phyloP scores from a whole-genome alignment of 2,797 vertebrate genomes.

The Cebuella pygmaea region DNA sequence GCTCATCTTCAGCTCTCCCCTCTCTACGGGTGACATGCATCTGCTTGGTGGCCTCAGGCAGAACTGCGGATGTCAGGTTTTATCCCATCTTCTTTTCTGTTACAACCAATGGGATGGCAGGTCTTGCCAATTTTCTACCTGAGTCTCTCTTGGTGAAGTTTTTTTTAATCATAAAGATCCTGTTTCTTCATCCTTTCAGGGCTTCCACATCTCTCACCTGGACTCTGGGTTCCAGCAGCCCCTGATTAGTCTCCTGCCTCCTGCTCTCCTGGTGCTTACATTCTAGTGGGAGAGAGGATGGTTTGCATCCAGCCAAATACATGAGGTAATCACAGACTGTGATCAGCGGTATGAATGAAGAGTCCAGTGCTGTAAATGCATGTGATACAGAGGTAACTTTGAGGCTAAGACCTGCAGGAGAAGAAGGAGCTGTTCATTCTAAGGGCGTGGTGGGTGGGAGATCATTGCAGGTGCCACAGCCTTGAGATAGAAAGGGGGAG shows the following conservation, averaged over 20 bases:
- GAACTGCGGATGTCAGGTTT: not conserved
- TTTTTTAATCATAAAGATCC: not conserved
- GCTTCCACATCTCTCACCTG: no score
- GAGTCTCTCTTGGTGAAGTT: not conserved
- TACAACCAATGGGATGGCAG: not conserved
- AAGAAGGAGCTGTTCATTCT: not conserved
- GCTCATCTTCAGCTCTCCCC: not conserved
- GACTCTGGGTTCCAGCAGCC: not conserved
- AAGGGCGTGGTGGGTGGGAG: no score
- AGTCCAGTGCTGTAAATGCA: not conserved
- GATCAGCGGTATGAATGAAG: rapidly evolving
- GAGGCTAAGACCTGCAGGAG: not conserved
- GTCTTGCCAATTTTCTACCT: no score
- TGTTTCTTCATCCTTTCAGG: no score
- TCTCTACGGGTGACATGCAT: no score
- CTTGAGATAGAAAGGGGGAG: not conserved
- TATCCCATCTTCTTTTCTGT: not conserved
- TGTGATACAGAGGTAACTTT: not conserved
- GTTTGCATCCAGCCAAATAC: not conserved
- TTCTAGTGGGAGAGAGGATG: not conserved
- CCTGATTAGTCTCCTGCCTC: not conserved
- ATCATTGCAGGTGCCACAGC: not conserved
- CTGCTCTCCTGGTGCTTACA: not conserved
- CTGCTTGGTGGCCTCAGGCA: not conserved
- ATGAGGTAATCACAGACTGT: not conserved